Base-by-base conservation (phyloP, 2,113 vertebrate species). In the Cervus canadensis region DNA sequence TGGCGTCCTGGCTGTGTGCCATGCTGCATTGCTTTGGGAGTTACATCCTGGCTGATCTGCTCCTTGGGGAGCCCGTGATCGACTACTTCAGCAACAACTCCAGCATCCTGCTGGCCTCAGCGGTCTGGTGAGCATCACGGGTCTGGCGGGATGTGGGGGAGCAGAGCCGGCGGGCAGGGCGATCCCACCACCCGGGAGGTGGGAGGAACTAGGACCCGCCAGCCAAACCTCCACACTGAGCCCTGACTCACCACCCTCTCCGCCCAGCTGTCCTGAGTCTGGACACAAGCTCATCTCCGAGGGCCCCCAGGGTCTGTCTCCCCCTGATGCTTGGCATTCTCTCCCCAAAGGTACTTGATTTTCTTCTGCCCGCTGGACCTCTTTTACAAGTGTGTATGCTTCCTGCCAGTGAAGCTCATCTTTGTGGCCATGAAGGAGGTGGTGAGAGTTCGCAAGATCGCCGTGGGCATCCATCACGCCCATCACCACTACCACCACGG, bases 1-100 rank as follows among this genome's bases (percentile, higher is more conserved):
- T 99, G 93, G 99, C 99, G 14, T 99, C 99, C 71, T 99, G 99
- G 99, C 99, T 99, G 26, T 99, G 99, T 0, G 99, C 99, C 28
- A 99, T 99, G 99, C 99, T 99, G 25, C 99, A 99, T 98, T 99
- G 99, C 98, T 99, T 99, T 6, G 99, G 99, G 52, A 99, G 99
- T 95, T 99, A 99, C 98, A 99, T 99, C 96, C 99, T 99, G 33
- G 99, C 99, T 23, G 99, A 99, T 97, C 97, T 99, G 94, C 98
- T 99, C 87, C 99, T 99, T 0, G 99, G 99, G 87, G 99, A 99
- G 97, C 99, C 99, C 50, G 99, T 99, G 30, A 50, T 99, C 0
- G 99, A 99, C 97, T 99, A 99, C 97, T 99, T 99, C 99, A 99
- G 99, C 98, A 99, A 99, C 98, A 99, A 99, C 98, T 99, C 99